Evolutionary conservation across 2,888 invertebrate genomes (phyloP), one percentile per base, ranked within the genome.

Genomic region (Lycocerus yunnanus): DNA sequence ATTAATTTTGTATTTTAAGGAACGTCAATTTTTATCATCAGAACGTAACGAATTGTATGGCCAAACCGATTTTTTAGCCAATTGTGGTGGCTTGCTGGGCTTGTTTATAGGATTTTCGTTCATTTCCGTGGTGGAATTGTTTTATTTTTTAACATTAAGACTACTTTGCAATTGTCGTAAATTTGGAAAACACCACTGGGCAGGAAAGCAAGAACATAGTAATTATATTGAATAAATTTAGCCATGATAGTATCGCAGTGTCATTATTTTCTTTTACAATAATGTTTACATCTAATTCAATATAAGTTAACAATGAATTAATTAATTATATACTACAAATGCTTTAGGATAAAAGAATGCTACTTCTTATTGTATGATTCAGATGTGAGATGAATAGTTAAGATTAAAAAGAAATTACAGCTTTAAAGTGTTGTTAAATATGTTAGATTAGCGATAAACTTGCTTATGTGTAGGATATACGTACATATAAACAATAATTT

Each of bases 31-130:
- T 78, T 86, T 90, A 58, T 88, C 90, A 0, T 89, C 89, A 70
- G 88, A 88, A 72, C 87, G 91, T 9, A 89, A 90, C 60, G 91
- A 91, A 80, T 81, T 91, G 66, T 91, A 89, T 77, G 90, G 91
- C 0, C 80, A 86, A 69, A 89, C 89, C 0, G 91, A 91, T 81
- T 90, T 91, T 82, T 83, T 90, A 3, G 89, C 90, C 76, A 89
- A 89, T 82, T 89, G 89, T 75, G 91, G 91, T 1, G 91, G 91
- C 60, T 84, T 91, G 3, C 84, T 91, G 4, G 90, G 91, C 4
- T 85, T 92, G 1, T 92, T 91, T 84, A 90, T 91, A 85, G 91
- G 92, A 15, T 91, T 92, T 83, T 91, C 91, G 1, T 89, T 92
- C 76, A 85, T 91, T 11, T 91, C 91, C 21, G 88, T 91, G 1